Base-by-base conservation (phyloP, 2,797 vertebrate species). In the Mormyrus hasselquistii region DNA sequence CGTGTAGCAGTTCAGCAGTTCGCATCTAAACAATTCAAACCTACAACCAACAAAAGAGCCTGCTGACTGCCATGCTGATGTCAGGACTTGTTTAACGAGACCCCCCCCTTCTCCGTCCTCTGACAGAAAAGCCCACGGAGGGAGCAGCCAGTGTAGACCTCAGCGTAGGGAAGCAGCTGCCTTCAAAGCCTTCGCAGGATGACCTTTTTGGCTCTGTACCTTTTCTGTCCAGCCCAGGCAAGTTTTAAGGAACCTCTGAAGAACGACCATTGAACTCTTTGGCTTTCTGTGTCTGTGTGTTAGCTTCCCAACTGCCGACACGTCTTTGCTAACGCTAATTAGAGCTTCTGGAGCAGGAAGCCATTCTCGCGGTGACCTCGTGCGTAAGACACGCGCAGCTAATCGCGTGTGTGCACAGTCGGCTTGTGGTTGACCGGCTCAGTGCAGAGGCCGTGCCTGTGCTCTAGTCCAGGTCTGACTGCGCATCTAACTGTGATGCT, bases 161-260 rank as follows among this genome's bases (percentile, higher is more conserved):
- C 93, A 95, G 89, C 91, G 90, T 95, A 93, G 95, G 95, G 90
- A 90, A 92, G 76, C 94, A 92, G 92, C 95, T 93, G 92, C 94
- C 93, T 92, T 94, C 94, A 91, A 96, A 93, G 92, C 96, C 94
- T 90, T 95, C 93, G 90, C 94, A 96, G 16, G 97, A 99, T 95
- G 98, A 99, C 94, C 97, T 97, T 90, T 99, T 99, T 91, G 98
- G 98, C 95, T 98, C 97, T 82, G 96, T 97, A 93, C 98, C 98
- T 88, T 99, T 99, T 91, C 94, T 99, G 97, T 96, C 97, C 95
- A 97, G 95, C 93, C 94, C 98, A 99, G 98, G 98, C 98, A 99
- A 99, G 98, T 99, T 97, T 94, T 97, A 96, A 93, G 91, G 94
- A 92, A 92, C 93, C 92, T 93, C 87, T 89, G 89, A 86, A 89